Evolutionary conservation across 2,888 invertebrate genomes (phyloP).

Genomic region (Dyspetes luteomarginatus): DNA sequence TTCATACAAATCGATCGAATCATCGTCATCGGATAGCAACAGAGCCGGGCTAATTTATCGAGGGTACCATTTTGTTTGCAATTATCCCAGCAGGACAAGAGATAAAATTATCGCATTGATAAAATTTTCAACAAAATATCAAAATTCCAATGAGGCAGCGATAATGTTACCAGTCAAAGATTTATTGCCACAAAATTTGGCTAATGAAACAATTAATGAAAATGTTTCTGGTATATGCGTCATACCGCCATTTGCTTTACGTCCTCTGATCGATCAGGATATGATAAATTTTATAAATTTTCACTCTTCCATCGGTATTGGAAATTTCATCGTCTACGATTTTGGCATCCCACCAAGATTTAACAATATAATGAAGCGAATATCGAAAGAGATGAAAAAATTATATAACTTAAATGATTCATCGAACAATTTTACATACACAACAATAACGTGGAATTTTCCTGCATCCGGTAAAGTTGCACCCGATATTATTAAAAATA

Average conservation of each 20-base stretch:
- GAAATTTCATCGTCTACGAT: slow-evolving; percentile 88
- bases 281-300: slow-evolving; percentile 88
- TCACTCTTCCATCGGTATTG: slow-evolving; percentile 88
- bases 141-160: slow-evolving; percentile 46
- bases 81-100: slow-evolving; percentile 6
- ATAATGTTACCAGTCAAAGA: slow-evolving; percentile 71
- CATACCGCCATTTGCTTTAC: slow-evolving; percentile 83
- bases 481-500: slow-evolving; percentile 79
- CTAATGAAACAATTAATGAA: slow-evolving; percentile 80
- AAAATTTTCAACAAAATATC: slow-evolving; percentile 1
- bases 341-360: slow-evolving; percentile 84
- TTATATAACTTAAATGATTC: neutral
- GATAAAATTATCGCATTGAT: slow-evolving; percentile 20
- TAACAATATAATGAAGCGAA: slow-evolving; percentile 81
- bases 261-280: slow-evolving; percentile 84
- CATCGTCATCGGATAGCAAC: slow-evolving; percentile 77
- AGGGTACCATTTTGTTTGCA: slow-evolving; percentile 85
- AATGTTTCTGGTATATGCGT: slow-evolving; percentile 87
- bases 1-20: slow-evolving; percentile 69
- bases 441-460: slow-evolving; percentile 88
- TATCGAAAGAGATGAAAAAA: slow-evolving; percentile 77
- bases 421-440: slow-evolving; percentile 84
- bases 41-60: slow-evolving; percentile 70
- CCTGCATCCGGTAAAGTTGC: slow-evolving; percentile 85
- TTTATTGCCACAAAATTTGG: slow-evolving; percentile 80